A percentile compares a stretch with the other conserved stretches of the same genome.
Conservation (phyloP, 1,140 invertebrate species). For the Drosophila sp. region DNA sequence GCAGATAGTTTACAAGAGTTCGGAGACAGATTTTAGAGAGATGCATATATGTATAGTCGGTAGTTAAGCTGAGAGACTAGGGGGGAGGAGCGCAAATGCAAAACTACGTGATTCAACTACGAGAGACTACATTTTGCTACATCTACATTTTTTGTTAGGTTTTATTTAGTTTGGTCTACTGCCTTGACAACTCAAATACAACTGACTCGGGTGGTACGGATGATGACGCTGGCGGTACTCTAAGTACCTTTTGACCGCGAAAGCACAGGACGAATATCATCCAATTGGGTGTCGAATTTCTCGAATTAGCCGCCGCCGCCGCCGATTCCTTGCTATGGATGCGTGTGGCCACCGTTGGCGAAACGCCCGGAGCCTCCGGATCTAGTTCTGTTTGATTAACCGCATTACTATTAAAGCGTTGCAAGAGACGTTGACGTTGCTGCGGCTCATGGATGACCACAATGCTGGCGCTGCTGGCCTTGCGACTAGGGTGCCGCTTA, state of each 20-base stretch:
- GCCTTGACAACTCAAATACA: slow-evolving; percentile 83
- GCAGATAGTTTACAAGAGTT: not conserved
- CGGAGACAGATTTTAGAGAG: not conserved
- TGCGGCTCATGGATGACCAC: slow-evolving; percentile 61
- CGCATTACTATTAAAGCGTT: slow-evolving; percentile 30
- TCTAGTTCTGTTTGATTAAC: slow-evolving; percentile 22
- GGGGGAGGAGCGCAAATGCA: not conserved
- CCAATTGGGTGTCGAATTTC: slow-evolving; percentile 59
- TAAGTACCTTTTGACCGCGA: slow-evolving; percentile 82
- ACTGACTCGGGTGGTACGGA: slow-evolving; percentile 83
- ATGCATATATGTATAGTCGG: not conserved
- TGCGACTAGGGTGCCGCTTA: slow-evolving; percentile 51
- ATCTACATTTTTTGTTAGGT: slow-evolving; percentile 39
- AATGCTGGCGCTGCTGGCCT: slow-evolving; percentile 61
- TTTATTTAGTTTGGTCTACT: slow-evolving; percentile 64
- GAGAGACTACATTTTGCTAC: slow-evolving; percentile 47
- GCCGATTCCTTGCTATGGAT: slow-evolving; percentile 52
- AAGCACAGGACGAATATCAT: slow-evolving; percentile 73
- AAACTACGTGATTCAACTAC: slow-evolving; percentile 2
- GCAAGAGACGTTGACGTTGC: slow-evolving; percentile 47
- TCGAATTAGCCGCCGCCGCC: not conserved
- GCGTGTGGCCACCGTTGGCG: slow-evolving; percentile 24
- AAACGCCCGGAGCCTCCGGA: not conserved
- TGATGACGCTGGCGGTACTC: slow-evolving; percentile 81
- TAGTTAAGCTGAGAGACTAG: not conserved